Percentiles rank a stretch among this genome's conserved stretches.
Evolutionary conservation across 2,113 vertebrate genomes (phyloP).

Genomic region (Gymnarchus niloticus): DNA sequence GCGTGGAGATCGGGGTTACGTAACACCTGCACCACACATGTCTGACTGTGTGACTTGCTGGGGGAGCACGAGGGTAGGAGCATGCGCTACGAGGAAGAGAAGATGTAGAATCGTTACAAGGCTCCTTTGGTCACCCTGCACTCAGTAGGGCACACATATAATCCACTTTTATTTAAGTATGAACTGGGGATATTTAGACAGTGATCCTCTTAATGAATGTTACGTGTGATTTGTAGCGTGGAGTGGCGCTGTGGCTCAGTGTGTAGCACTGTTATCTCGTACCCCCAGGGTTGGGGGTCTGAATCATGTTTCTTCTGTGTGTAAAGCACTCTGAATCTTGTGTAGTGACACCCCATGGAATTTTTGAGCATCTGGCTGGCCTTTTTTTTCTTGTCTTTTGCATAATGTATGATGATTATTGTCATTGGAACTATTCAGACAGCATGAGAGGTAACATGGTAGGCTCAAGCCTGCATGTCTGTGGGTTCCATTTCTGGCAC

Average conservation of each 20-base stretch:
- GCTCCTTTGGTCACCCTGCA: not conserved
- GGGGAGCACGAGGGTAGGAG: conserved; percentile 44
- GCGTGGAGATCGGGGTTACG: conserved; percentile 60
- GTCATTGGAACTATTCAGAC: too few species aligned
- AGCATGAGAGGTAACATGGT: too few species aligned
- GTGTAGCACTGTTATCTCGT: not conserved
- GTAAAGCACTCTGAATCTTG: too few species aligned
- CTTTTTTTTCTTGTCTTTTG: too few species aligned
- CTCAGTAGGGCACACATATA: not conserved
- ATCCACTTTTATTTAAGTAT: not conserved
- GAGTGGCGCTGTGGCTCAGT: not conserved
- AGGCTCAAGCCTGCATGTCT: too few species aligned
- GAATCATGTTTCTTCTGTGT: not conserved
- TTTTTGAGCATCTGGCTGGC: too few species aligned
- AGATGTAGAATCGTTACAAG: not conserved
- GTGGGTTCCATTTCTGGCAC: too few species aligned
- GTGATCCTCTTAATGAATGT: not conserved
- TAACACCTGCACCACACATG: conserved; percentile 68
- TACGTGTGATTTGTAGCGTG: not conserved
- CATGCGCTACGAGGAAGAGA: conserved; percentile 9
- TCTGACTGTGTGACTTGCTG: conserved; percentile 67
- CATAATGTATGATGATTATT: too few species aligned
- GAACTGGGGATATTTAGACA: not conserved
- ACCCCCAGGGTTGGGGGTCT: not conserved
- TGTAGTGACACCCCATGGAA: too few species aligned